A percentile compares a stretch with the other conserved stretches of the same genome.
Conservation (phyloP, 2,888 invertebrate species). For the Thecophora atra region DNA sequence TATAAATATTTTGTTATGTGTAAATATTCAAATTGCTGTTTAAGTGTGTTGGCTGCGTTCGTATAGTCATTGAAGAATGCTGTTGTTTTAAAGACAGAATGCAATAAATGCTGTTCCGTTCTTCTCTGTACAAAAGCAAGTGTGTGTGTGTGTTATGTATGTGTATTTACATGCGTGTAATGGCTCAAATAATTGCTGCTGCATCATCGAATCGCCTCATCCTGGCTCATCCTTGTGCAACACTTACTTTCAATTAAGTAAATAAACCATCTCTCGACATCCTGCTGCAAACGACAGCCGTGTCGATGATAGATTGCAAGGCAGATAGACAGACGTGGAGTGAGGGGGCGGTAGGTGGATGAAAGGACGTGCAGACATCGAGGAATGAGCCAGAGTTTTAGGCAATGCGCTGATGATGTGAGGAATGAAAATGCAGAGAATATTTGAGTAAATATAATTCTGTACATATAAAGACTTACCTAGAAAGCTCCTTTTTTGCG, state of each 20-base stretch:
- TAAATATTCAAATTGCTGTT: slow-evolving; percentile 19
- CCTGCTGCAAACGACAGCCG: slow-evolving; percentile 28
- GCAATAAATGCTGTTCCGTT: not conserved
- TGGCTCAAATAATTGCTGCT: slow-evolving; percentile 48
- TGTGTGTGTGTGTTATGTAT: too few species aligned
- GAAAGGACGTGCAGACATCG: too few species aligned
- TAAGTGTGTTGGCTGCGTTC: slow-evolving; percentile 5
- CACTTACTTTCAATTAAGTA: slow-evolving; percentile 47
- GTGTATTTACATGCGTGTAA: slow-evolving; percentile 42
- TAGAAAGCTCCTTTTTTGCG: too few species aligned
- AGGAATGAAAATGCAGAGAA: too few species aligned
- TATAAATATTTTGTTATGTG: slow-evolving; percentile 8
- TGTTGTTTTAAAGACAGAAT: slow-evolving; percentile 26
- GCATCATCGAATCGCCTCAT: slow-evolving; percentile 46
- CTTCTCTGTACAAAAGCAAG: not conserved
- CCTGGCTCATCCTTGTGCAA: slow-evolving; percentile 38
- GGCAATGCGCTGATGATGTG: not conserved
- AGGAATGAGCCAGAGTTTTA: not conserved
- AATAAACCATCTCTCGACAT: slow-evolving; percentile 40
- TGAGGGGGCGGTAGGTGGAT: too few species aligned
- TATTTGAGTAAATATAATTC: too few species aligned
- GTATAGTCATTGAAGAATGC: slow-evolving; percentile 21
- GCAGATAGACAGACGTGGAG: too few species aligned
- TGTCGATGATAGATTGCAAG: slow-evolving; percentile 21
- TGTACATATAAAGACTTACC: too few species aligned